Base-by-base conservation (phyloP, 2,888 invertebrate genomes). In the Drosophila fungiperda region DNA sequence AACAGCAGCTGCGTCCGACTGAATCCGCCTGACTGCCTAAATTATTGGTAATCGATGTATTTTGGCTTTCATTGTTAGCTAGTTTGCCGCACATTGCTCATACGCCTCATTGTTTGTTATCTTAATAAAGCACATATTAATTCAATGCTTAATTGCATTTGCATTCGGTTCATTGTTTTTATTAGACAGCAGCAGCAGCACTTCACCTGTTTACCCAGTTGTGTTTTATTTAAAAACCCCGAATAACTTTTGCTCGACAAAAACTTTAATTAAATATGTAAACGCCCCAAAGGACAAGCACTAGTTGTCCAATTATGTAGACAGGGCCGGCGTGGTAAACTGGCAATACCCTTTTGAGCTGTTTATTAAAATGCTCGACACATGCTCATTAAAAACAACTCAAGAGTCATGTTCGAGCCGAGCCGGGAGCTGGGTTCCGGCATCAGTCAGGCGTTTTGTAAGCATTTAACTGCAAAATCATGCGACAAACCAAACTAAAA, bases 391-490 rank as follows among this genome's bases (percentile, higher is more conserved):
- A 89, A 89, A 86, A 86, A 75, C 79, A 84, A 79, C 85, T 86
- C 89, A 89, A 87, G 77, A 84, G 85, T 82, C 87, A 67, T 83
- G 79, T 82, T 84, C 79, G 68, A 73, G 23, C 23, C 23, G 23
- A 23, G 8, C 23, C 23, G 69, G 6, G 29, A 29, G 77, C 49
- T 49, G 69, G 42, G 52, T 55, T 36, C 26, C 49, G 45, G 8
- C 29, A 15, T 50, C 76, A 63, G 74, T 71, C 74, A 73, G 72
- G 74, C 84, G 70, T 84, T 84, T 78, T 88, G 85, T 83, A 83
- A 86, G 82, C 87, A 89, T 86, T 86, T 89, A 87, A 86, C 87
- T 87, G 87, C 87, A 86, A 87, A 86, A 86, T 86, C 85, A 86
- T 86, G 85, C 89, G 85, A 89, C 85, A 86, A 86, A 86, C 89